These are phyloP conservation scores for Diarsia rubi DNA, from an alignment of 2,888 invertebrate genomes.

Conservation along the genomic window DNA sequence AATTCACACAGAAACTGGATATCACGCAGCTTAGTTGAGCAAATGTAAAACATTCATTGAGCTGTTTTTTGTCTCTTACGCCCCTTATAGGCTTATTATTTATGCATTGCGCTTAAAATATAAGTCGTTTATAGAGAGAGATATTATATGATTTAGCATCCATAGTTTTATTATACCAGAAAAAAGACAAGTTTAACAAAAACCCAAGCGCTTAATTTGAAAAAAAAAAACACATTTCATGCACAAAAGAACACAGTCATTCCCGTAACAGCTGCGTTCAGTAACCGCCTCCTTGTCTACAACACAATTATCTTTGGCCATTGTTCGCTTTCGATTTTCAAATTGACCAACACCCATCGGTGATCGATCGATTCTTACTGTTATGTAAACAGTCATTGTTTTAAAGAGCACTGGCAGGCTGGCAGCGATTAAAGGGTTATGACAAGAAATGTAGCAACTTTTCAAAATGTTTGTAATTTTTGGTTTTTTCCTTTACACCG, in stretches of 20 bases:
- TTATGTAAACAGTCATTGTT: conserved; percentile 54
- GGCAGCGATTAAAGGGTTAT: conserved; percentile 3
- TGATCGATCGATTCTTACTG: conserved; percentile 36
- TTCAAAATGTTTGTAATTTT: neutral
- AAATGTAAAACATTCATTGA: no score
- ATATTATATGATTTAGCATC: neutral
- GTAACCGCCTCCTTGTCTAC: conserved; percentile 43
- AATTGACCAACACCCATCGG: conserved; percentile 41
- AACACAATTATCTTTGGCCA: conserved; percentile 57
- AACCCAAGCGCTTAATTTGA: neutral
- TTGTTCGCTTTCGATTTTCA: conserved; percentile 65
- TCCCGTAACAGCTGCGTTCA: conserved; percentile 24
- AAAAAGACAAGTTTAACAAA: neutral
- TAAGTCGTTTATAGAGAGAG: neutral
- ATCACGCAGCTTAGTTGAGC: no score
- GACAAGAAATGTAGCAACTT: conserved; percentile 4
- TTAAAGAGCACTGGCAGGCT: conserved; percentile 8
- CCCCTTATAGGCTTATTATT: neutral
- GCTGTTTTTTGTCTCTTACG: no score
- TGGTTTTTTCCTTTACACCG: neutral
- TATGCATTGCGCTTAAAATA: neutral
- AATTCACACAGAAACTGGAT: no score
- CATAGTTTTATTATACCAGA: neutral
- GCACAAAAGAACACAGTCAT: neutral
- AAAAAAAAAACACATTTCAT: neutral